Conservation (phyloP, 2,797 vertebrate species). For the Myotis daubentonii region DNA sequence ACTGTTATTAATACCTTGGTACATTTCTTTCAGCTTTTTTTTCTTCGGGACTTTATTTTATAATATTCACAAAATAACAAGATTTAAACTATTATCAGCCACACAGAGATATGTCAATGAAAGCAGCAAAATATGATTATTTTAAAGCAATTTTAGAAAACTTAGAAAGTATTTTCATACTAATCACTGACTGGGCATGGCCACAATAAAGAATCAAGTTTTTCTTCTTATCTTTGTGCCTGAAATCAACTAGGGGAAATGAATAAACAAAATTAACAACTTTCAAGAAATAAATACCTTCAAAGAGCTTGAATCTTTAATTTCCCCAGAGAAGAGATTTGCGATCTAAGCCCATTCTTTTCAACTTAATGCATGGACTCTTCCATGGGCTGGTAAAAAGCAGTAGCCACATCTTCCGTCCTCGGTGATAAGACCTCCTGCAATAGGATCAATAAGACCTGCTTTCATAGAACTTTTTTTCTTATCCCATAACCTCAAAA, state of each 20-base stretch:
- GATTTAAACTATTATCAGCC: conserved; percentile 37
- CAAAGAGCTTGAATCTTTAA: conserved; percentile 76
- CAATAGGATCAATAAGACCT: conserved; percentile 81
- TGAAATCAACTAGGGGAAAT: conserved; percentile 78
- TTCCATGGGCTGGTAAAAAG: conserved; percentile 78
- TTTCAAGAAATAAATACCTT: conserved; percentile 83
- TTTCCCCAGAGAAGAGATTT: conserved; percentile 75
- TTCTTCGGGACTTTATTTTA: conserved; percentile 50
- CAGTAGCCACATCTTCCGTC: conserved; percentile 54
- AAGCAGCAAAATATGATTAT: conserved; percentile 72
- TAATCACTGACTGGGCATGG: conserved; percentile 80
- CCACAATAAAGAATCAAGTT: conserved; percentile 79
- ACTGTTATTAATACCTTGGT: conserved; percentile 27
- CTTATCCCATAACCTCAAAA: conserved; percentile 81
- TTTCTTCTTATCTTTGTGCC: conserved; percentile 76
- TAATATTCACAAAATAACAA: conserved; percentile 60
- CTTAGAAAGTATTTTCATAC: conserved; percentile 75
- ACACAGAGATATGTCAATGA: conserved; percentile 66
- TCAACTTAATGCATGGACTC: conserved; percentile 74
- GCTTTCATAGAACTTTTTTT: conserved; percentile 76
- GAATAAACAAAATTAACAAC: conserved; percentile 81
- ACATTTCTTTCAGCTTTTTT: conserved; percentile 19
- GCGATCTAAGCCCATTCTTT: conserved; percentile 74
- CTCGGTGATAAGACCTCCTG: conserved; percentile 72
- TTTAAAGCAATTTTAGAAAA: conserved; percentile 78